Conservation (phyloP, 2,113 vertebrate genomes). For the Heliornis fulica region DNA sequence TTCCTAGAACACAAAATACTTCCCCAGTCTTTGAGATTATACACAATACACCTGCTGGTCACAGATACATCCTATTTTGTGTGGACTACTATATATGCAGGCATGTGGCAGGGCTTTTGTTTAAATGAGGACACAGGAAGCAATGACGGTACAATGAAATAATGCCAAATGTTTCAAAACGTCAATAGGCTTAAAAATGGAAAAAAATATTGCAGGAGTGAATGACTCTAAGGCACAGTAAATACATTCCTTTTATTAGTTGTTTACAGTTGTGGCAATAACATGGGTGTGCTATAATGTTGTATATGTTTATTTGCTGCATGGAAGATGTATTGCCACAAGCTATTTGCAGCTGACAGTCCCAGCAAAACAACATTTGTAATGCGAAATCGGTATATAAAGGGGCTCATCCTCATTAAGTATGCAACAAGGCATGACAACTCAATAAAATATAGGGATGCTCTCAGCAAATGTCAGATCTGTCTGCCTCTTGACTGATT, state of each 20-base stretch:
- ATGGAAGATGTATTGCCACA: constrained; percentile 48
- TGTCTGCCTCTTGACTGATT: constrained; percentile 39
- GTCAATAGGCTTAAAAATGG: constrained; percentile 20
- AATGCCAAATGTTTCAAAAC: constrained; percentile 10
- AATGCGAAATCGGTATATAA: background rate
- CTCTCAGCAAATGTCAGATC: constrained; percentile 53
- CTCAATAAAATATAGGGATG: constrained; percentile 37
- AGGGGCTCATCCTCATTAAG: constrained; percentile 41
- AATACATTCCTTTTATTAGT: constrained; percentile 54
- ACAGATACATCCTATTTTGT: background rate
- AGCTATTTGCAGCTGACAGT: constrained; percentile 49
- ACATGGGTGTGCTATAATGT: constrained; percentile 1
- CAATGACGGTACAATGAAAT: background rate
- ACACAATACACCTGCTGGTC: background rate
- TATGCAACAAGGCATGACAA: constrained; percentile 52
- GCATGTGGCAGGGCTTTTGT: background rate
- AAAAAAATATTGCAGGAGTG: constrained; percentile 18
- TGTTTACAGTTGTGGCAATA: constrained; percentile 59
- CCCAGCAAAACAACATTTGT: constrained; percentile 56
- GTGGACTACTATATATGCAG: background rate
- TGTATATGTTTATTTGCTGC: constrained; percentile 41
- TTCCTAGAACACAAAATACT: background rate
- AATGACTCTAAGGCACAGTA: constrained; percentile 45
- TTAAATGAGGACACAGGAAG: background rate
- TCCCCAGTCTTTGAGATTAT: background rate